Evolutionary conservation across 2,113 vertebrate species (phyloP).

Genomic region (Pterocles orientalis): DNA sequence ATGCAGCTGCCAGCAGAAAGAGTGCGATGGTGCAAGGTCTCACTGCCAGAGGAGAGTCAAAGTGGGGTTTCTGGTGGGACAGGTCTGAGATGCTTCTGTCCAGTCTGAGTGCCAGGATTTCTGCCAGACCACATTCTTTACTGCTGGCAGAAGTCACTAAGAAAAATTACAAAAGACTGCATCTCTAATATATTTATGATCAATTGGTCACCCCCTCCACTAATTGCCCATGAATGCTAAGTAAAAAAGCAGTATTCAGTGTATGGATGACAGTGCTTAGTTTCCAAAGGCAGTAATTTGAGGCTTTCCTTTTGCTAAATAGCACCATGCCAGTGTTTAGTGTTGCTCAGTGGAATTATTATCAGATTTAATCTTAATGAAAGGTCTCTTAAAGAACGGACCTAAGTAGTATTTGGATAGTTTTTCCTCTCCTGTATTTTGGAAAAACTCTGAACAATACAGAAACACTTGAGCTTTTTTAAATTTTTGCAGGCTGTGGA

Average conservation of each 20-base stretch:
- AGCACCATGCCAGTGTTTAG: constrained; percentile 1
- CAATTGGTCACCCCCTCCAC: background rate
- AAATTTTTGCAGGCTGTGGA: background rate
- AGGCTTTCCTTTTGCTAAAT: constrained; percentile 29
- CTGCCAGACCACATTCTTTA: background rate
- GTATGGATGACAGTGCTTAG: background rate
- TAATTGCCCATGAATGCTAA: constrained; percentile 22
- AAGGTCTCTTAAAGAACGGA: background rate
- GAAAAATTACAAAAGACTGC: background rate
- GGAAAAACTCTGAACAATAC: background rate
- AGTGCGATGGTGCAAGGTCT: background rate
- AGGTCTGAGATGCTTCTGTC: background rate
- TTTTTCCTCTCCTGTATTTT: background rate
- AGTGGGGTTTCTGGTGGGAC: background rate
- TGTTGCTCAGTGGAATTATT: background rate
- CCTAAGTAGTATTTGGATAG: background rate
- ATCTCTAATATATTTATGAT: constrained; percentile 14
- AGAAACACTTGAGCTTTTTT: background rate
- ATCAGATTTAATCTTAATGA: constrained; percentile 2
- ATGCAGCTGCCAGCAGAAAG: background rate
- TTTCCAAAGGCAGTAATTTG: constrained; percentile 45
- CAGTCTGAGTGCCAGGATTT: background rate
- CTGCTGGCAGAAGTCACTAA: background rate
- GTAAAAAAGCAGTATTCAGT: constrained; percentile 17
- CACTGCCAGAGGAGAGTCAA: background rate